These are phyloP conservation scores for Alcis repandata DNA, from an alignment of 2,888 invertebrate species.

Conservation along the genomic window DNA sequence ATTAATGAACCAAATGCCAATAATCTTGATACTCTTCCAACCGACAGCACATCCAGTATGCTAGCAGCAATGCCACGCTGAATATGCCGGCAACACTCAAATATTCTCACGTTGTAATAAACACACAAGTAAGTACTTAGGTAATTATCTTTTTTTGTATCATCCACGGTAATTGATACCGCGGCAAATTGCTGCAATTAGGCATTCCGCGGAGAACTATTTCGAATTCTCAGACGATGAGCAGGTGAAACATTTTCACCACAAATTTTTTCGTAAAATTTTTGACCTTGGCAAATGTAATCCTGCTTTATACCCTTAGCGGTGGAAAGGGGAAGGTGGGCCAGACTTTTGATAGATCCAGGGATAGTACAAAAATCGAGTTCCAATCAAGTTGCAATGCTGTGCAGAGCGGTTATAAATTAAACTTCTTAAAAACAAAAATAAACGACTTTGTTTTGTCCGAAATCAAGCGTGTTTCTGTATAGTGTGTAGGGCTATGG, in stretches of 20 bases:
- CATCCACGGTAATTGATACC: conserved; percentile 2
- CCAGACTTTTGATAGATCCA: background rate
- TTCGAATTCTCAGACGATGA: conserved; percentile 22
- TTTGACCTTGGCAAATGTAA: background rate
- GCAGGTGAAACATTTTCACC: conserved; percentile 43
- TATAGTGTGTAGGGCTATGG: background rate
- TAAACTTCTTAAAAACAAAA: conserved; percentile 46
- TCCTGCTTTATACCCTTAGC: background rate
- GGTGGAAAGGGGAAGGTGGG: background rate
- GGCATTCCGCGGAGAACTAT: conserved; percentile 7
- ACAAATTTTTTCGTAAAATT: conserved; percentile 30
- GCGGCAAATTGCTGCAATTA: conserved; percentile 20
- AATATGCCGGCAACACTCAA: background rate
- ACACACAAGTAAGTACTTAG: too few relatives aligned
- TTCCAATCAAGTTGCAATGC: background rate
- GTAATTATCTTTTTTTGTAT: conserved; percentile 4
- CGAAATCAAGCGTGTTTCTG: conserved; percentile 5
- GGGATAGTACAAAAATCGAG: background rate
- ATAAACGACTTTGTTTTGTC: conserved; percentile 20
- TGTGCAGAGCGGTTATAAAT: conserved; percentile 23
- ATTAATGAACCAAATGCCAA: too few relatives aligned
- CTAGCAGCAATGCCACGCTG: background rate
- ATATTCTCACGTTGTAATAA: background rate
- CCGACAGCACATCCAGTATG: background rate
- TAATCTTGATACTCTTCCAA: background rate